Percentiles rank a stretch among this genome's conserved stretches.
Evolutionary conservation across 2,113 vertebrate genomes (phyloP).

Genomic region (Madoqua kirkii): DNA sequence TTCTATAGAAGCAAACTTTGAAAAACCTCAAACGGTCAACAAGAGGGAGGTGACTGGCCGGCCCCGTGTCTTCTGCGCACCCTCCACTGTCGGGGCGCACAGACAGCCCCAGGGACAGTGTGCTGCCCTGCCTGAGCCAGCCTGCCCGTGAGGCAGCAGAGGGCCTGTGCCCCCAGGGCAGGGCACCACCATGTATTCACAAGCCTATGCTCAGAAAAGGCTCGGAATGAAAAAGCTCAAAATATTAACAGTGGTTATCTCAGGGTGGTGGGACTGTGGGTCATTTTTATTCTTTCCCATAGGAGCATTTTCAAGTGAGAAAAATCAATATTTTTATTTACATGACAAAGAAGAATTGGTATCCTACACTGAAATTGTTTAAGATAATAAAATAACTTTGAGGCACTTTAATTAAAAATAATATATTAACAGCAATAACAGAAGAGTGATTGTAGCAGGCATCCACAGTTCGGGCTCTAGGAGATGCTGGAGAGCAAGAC

Average conservation of each 20-base stretch:
- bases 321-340: not conserved
- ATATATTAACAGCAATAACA: not conserved
- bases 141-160: not conserved
- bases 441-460: not conserved
- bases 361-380: not conserved
- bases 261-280: too few relatives aligned
- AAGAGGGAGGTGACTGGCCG: rapidly evolving
- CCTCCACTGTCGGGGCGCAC: rapidly evolving
- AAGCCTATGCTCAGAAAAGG: not conserved
- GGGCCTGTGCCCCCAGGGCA: rapidly evolving
- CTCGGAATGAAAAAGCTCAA: not conserved
- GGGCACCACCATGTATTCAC: rapidly evolving
- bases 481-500: not conserved
- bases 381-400: not conserved
- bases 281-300: not conserved
- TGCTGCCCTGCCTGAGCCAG: not conserved
- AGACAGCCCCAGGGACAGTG: not conserved
- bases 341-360: not conserved
- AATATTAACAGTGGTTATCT: not conserved
- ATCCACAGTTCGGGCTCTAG: not conserved
- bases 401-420: not conserved
- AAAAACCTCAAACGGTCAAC: not conserved
- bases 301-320: not conserved
- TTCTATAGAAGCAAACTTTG: not conserved
- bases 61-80: rapidly evolving